Evolutionary conservation across 2,888 invertebrate genomes (phyloP).

Genomic region (Diarsia dahlii): DNA sequence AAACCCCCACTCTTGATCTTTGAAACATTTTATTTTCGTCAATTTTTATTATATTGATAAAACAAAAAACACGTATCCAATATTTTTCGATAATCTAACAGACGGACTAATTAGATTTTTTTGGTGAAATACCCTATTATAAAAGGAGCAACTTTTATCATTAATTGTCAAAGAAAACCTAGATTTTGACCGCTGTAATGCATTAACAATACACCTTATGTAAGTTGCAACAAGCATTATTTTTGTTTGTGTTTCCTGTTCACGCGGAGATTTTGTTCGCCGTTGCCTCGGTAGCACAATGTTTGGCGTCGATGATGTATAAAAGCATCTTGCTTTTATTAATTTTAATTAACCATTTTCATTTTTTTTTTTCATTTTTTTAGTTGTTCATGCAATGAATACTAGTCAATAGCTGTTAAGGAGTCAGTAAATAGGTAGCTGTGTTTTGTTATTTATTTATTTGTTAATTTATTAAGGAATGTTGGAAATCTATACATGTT

Average conservation of each 20-base stretch:
- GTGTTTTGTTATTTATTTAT: slow-evolving; percentile 28
- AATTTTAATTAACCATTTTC: slow-evolving; percentile 24
- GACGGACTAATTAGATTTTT: too few species aligned
- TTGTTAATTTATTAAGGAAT: background rate
- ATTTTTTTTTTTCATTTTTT: too few species aligned
- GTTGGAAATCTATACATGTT: background rate
- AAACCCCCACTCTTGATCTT: too few species aligned
- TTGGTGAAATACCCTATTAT: too few species aligned
- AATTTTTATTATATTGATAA: too few species aligned
- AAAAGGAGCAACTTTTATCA: background rate
- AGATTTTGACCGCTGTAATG: background rate
- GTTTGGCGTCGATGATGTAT: background rate
- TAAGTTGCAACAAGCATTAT: background rate
- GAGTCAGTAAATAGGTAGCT: background rate
- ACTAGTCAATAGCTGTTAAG: slow-evolving; percentile 49
- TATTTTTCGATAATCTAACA: too few species aligned
- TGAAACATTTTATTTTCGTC: too few species aligned
- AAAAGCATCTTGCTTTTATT: background rate
- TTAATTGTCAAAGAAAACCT: background rate
- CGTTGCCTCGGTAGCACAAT: background rate
- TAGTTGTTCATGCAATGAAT: slow-evolving; percentile 16
- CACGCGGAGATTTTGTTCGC: background rate
- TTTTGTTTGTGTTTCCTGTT: background rate
- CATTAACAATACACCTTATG: too few species aligned
- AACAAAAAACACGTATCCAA: too few species aligned